These are phyloP conservation scores for Thymelicus acteon DNA, from an alignment of 2,888 invertebrate species.

Conservation along the genomic window DNA sequence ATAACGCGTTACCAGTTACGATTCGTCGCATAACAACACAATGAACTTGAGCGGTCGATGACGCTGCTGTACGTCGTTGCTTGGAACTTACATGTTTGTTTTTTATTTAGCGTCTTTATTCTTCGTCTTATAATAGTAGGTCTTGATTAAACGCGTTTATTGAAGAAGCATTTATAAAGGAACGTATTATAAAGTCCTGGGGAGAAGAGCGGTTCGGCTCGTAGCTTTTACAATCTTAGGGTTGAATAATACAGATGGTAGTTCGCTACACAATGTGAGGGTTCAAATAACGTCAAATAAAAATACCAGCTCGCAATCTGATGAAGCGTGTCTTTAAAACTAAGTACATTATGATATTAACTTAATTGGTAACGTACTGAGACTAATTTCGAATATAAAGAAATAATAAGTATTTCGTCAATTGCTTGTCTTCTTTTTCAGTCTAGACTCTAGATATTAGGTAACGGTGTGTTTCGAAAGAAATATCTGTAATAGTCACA, in stretches of 20 bases:
- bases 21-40: conserved; percentile 73
- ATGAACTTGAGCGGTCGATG: conserved; percentile 73
- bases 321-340: not conserved
- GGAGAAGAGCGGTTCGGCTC: conserved; percentile 10
- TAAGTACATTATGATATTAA: conserved; percentile 22
- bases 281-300: not conserved
- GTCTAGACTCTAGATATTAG: conserved; percentile 56
- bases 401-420: conserved; percentile 13
- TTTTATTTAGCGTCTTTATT: conserved; percentile 27
- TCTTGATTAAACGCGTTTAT: conserved; percentile 26
- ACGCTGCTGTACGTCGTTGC: conserved; percentile 48
- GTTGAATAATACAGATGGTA: conserved; percentile 16
- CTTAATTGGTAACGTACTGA: conserved; percentile 18
- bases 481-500: conserved; percentile 45
- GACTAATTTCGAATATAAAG: not conserved
- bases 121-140: conserved; percentile 13
- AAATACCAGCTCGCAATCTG: not conserved
- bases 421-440: conserved; percentile 21
- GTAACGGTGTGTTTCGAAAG: conserved; percentile 53
- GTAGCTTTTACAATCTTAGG: conserved; percentile 12
- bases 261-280: not conserved
- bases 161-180: conserved; percentile 12
- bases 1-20: conserved; percentile 73
- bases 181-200: conserved; percentile 15
- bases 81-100: conserved; percentile 44